These are phyloP conservation scores for Crotophaga sulcirostris DNA, from an alignment of 2,113 vertebrate species.

Conservation along the genomic window DNA sequence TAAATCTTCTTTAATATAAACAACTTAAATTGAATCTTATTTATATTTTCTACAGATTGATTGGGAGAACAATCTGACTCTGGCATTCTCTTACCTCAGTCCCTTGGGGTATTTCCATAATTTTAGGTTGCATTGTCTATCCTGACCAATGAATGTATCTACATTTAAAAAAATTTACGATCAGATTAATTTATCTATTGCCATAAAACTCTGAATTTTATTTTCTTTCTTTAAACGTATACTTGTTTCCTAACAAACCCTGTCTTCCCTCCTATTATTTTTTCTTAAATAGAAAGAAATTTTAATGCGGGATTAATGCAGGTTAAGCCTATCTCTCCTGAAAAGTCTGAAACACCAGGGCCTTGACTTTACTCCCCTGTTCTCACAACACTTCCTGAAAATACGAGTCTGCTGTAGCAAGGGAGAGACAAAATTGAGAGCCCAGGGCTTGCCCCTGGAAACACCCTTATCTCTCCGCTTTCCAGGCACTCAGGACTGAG, in stretches of 20 bases:
- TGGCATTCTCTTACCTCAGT: neutral
- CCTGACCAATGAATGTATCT: neutral
- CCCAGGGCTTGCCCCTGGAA: neutral
- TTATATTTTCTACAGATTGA: neutral
- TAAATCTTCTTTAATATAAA: conserved; percentile 34
- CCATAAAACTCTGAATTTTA: neutral
- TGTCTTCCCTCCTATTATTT: neutral
- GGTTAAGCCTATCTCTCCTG: neutral
- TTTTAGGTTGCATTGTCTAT: neutral
- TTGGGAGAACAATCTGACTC: neutral
- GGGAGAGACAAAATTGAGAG: neutral
- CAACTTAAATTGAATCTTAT: neutral
- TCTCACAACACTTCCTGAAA: neutral
- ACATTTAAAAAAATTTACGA: neutral
- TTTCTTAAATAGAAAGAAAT: neutral
- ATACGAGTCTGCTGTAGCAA: neutral
- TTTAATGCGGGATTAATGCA: neutral
- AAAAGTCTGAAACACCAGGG: neutral
- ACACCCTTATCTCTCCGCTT: neutral
- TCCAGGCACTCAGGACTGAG: rapidly evolving
- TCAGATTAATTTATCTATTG: neutral
- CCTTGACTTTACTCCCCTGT: neutral
- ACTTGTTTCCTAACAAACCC: neutral
- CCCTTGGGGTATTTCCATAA: neutral
- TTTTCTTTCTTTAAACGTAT: neutral